Evolutionary conservation across 2,113 vertebrate species (phyloP), one percentile per base, ranked within the genome.

Genomic region (Larimichthys crocea): DNA sequence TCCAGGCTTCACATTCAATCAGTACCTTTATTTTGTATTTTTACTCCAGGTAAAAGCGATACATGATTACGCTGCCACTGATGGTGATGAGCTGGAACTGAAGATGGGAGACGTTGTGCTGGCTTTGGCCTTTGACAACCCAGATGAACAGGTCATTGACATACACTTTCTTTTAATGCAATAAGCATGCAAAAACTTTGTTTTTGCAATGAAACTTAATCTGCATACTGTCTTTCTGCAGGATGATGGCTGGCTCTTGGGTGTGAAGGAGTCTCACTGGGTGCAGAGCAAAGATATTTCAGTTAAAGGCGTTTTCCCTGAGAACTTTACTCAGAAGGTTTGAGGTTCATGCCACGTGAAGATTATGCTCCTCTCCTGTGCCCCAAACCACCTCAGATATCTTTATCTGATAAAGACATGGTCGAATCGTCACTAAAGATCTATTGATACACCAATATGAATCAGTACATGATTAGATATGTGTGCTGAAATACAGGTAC

Each of bases 171-270:
- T 40, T 24, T 24, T 1, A 57, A 10, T 17, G 35, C 35, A 35
- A 35, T 35, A 35, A 35, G 31, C 7, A 31, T 31, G 31, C 31
- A 31, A 40, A 40, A 40, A 9, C 35, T 8, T 40, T 40, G 35
- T 40, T 64, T 64, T 16, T 42, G 11, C 20, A 22, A 7, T 40
- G 5, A 17, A 61, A 9, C 19, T 49, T 4, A 2, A 35, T 79
- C 26, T 64, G 86, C 73, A 0, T 81, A 46, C 29, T 82, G 29
- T 80, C 72, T 82, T 57, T 48, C 50, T 79, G 22, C 91, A 99
- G 98, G 98, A 99, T 0, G 98, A 99, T 53, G 98, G 98, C 85
- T 99, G 98, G 98, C 96, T 99, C 76, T 86, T 98, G 96, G 98
- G 98, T 0, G 89, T 99, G 84, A 97, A 97, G 93, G 98, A 99